These are phyloP conservation scores for Camelus bactrianus DNA, from an alignment of 2,113 vertebrate genomes.

Conservation along the genomic window DNA sequence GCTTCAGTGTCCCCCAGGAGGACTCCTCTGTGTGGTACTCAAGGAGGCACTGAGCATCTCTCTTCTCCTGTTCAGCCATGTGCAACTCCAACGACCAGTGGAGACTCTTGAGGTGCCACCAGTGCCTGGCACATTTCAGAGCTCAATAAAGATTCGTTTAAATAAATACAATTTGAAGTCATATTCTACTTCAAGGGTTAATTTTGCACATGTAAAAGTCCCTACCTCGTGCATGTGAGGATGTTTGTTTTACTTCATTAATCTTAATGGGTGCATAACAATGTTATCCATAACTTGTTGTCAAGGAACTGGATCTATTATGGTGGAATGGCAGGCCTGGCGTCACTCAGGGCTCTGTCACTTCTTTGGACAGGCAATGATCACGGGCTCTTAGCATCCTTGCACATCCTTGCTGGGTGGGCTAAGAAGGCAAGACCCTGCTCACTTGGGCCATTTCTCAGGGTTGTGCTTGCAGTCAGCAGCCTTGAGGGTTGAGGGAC, in stretches of 20 bases:
- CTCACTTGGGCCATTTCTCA: not conserved
- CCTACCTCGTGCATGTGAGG: not conserved
- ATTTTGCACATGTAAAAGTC: constrained; percentile 13
- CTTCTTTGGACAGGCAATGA: not conserved
- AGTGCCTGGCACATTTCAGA: not conserved
- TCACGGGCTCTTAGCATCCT: not conserved
- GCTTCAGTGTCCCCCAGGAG: not conserved
- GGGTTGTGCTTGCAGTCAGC: constrained; percentile 33
- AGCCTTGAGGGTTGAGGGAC: constrained; percentile 48
- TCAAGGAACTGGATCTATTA: not conserved
- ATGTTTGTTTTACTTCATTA: not conserved
- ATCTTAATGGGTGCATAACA: not conserved
- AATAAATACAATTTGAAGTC: not conserved
- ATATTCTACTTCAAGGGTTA: not conserved
- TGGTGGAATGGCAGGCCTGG: not conserved
- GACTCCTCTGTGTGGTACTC: not conserved
- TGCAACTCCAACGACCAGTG: not conserved
- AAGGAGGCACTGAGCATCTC: not conserved
- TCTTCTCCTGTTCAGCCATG: not conserved
- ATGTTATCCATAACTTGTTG: not conserved
- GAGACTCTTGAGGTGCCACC: not conserved
- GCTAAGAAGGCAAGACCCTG: constrained; percentile 6
- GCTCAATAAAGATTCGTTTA: not conserved
- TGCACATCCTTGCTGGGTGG: not conserved
- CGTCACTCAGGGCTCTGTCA: not conserved